Conservation (phyloP, 2,113 vertebrate species). For the Ameiurus melas region DNA sequence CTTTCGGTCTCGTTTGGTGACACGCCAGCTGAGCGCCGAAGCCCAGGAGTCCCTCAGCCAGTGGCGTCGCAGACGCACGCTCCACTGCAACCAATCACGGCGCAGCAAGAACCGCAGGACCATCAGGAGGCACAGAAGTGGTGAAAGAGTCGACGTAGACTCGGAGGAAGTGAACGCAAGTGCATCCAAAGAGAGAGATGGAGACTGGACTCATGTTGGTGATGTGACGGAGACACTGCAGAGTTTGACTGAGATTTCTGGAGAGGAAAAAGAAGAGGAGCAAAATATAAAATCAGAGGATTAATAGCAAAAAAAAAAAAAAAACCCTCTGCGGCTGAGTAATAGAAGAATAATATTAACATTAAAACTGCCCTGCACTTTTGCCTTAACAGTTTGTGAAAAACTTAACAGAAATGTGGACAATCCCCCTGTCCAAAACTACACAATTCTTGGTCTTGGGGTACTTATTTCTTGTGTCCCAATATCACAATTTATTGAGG, state of each 20-base stretch:
- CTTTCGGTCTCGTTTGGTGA: constrained; percentile 70
- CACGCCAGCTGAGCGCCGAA: constrained; percentile 79
- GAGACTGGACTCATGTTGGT: neutral
- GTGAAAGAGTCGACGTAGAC: neutral
- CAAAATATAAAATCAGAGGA: neutral
- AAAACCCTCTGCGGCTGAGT: neutral
- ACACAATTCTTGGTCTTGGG: neutral
- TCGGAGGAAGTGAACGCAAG: neutral
- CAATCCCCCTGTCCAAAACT: neutral
- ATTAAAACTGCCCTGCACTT: constrained; percentile 22
- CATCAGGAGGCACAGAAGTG: constrained; percentile 55
- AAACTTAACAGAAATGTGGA: neutral
- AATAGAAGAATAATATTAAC: neutral
- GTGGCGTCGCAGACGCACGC: constrained; percentile 83
- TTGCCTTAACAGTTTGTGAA: neutral
- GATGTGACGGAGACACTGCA: neutral
- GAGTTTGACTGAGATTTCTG: constrained; percentile 31
- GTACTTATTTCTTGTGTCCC: neutral
- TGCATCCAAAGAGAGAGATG: neutral
- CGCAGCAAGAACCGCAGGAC: constrained; percentile 59
- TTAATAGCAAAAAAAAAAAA: neutral
- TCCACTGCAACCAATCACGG: constrained; percentile 72
- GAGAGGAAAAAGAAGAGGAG: constrained; percentile 43
- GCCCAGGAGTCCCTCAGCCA: constrained; percentile 81
- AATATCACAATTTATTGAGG: neutral